Evolutionary conservation across 1,140 invertebrate species (phyloP).

Genomic region (Heliconius himera): DNA sequence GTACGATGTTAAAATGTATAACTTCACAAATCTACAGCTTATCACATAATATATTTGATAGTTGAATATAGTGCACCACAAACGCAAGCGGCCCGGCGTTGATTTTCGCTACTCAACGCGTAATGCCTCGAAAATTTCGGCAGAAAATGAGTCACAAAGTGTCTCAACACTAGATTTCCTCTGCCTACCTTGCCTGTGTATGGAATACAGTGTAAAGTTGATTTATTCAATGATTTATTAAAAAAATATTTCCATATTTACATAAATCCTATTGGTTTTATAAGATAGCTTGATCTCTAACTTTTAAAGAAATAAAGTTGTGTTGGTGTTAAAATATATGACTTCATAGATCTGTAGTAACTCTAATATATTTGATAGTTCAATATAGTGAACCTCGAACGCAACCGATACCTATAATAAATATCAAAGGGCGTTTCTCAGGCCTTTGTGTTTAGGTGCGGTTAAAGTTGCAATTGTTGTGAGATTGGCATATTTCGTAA

Average conservation of each 20-base stretch:
- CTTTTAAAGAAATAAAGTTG: not conserved
- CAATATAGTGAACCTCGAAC: not conserved
- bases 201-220: too few species aligned
- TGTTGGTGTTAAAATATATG: not conserved
- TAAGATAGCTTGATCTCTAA: too few species aligned
- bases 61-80: not conserved
- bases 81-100: not conserved
- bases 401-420: slow-evolving; percentile 10
- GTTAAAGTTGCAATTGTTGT: slow-evolving; percentile 19
- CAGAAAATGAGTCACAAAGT: too few species aligned
- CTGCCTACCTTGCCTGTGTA: too few species aligned
- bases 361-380: not conserved
- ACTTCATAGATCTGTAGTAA: not conserved
- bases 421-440: slow-evolving; percentile 31
- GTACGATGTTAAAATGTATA: too few species aligned
- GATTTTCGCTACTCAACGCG: too few species aligned
- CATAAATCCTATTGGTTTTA: too few species aligned
- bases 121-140: too few species aligned
- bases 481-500: slow-evolving; percentile 28
- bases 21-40: too few species aligned
- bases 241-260: too few species aligned
- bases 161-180: too few species aligned
- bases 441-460: slow-evolving; percentile 29
- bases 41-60: not conserved
- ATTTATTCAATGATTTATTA: too few species aligned